phyloP scores from a whole-genome alignment of 2,113 vertebrate species.

The Pagrus major region DNA sequence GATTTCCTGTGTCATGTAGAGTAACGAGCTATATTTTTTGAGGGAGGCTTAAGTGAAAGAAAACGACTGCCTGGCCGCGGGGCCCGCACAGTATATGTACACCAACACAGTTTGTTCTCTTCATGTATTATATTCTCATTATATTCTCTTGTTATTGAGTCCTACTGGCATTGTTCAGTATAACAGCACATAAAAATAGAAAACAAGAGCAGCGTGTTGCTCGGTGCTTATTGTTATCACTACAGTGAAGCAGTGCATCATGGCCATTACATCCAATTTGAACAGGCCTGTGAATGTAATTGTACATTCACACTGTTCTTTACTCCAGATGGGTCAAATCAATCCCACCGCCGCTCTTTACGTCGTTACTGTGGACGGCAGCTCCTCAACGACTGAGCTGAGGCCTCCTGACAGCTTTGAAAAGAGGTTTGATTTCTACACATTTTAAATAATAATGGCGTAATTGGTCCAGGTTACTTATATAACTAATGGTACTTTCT shows the following conservation, averaged over 20 bases:
- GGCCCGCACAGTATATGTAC: slow-evolving; percentile 3
- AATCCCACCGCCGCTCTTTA: slow-evolving; percentile 79
- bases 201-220: slow-evolving; percentile 3
- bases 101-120: slow-evolving; percentile 22
- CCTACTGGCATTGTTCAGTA: slow-evolving; percentile 2
- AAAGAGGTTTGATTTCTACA: slow-evolving; percentile 69
- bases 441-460: neutral
- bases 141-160: slow-evolving; percentile 24
- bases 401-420: slow-evolving; percentile 78
- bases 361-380: slow-evolving; percentile 77
- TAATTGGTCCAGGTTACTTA: neutral
- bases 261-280: slow-evolving; percentile 2
- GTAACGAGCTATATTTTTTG: slow-evolving; percentile 62
- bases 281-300: neutral
- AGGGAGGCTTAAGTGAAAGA: slow-evolving; percentile 24
- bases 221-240: neutral
- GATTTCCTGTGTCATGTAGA: slow-evolving; percentile 29
- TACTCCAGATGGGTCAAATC: slow-evolving; percentile 78
- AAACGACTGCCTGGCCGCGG: slow-evolving; percentile 27
- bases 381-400: slow-evolving; percentile 74
- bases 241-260: slow-evolving; percentile 10
- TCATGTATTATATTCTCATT: slow-evolving; percentile 40
- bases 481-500: neutral
- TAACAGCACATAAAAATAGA: slow-evolving; percentile 41
- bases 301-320: slow-evolving; percentile 4